These are phyloP conservation scores for Homalodisca vitripennis DNA, from an alignment of 1,140 invertebrate genomes.

Conservation along the genomic window DNA sequence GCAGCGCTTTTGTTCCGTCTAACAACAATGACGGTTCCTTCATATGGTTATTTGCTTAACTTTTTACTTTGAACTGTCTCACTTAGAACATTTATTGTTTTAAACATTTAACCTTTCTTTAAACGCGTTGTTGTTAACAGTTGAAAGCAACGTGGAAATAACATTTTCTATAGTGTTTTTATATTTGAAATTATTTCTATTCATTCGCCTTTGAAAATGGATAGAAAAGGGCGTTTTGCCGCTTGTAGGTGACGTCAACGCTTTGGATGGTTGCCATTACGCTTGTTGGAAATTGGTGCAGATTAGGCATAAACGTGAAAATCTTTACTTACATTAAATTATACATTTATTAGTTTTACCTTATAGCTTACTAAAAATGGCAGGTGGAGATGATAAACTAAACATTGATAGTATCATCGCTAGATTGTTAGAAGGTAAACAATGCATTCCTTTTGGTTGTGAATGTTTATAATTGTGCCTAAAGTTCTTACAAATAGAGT, in stretches of 20 bases:
- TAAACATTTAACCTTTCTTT: too few relatives aligned
- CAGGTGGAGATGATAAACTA: constrained; percentile 36
- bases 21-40: too few relatives aligned
- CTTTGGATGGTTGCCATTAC: constrained; percentile 2
- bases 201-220: background rate
- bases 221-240: constrained; percentile 5
- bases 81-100: too few relatives aligned
- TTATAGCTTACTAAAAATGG: background rate
- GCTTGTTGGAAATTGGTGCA: constrained; percentile 4
- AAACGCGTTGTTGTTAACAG: too few relatives aligned
- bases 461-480: constrained; percentile 1
- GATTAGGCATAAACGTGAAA: background rate
- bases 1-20: too few relatives aligned
- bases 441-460: background rate
- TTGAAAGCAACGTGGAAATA: too few relatives aligned
- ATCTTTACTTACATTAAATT: background rate
- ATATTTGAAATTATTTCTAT: too few relatives aligned
- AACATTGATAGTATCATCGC: constrained; percentile 45
- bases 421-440: constrained; percentile 42
- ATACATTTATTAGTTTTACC: background rate
- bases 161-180: too few relatives aligned
- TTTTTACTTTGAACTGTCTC: too few relatives aligned
- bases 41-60: too few relatives aligned
- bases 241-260: constrained; percentile 9
- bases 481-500: too few relatives aligned